These are phyloP conservation scores for Synergus umbraculus DNA, from an alignment of 2,888 invertebrate genomes.

Conservation along the genomic window DNA sequence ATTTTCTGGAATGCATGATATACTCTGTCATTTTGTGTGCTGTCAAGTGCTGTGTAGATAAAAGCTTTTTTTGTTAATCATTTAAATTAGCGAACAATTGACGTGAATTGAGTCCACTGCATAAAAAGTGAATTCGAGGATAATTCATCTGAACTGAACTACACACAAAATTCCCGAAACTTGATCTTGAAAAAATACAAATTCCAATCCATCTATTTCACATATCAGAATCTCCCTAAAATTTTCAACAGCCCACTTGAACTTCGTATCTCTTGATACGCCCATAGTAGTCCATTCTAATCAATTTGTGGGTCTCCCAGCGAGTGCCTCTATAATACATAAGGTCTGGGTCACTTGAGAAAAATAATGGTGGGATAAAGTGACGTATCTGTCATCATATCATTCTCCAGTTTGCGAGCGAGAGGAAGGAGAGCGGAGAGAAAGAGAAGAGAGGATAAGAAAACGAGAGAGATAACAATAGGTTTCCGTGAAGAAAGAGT, in stretches of 20 bases:
- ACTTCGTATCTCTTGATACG: conserved; percentile 11
- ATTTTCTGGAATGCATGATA: not conserved
- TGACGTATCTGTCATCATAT: conserved; percentile 37
- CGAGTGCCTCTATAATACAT: not conserved
- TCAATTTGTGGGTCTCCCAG: not conserved
- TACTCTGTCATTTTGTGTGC: too few relatives aligned
- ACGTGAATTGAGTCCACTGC: too few relatives aligned
- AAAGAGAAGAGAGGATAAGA: conserved; percentile 23
- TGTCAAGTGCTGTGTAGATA: too few relatives aligned
- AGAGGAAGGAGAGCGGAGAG: not conserved
- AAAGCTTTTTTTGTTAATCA: too few relatives aligned
- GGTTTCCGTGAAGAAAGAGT: not conserved
- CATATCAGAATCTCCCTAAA: not conserved
- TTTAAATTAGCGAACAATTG: too few relatives aligned
- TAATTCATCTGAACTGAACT: too few relatives aligned
- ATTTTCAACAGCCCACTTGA: conserved; percentile 2
- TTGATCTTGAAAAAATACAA: not conserved
- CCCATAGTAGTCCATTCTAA: not conserved
- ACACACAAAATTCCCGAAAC: too few relatives aligned
- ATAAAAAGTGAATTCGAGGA: too few relatives aligned
- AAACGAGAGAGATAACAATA: conserved; percentile 34
- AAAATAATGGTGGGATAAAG: conserved; percentile 31
- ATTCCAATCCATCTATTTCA: not conserved
- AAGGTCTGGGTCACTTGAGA: conserved; percentile 39
- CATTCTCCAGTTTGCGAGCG: conserved; percentile 10